Evolutionary conservation across 2,113 vertebrate species (phyloP), one percentile per base, ranked within the genome.

Genomic region (Casuarius casuarius): DNA sequence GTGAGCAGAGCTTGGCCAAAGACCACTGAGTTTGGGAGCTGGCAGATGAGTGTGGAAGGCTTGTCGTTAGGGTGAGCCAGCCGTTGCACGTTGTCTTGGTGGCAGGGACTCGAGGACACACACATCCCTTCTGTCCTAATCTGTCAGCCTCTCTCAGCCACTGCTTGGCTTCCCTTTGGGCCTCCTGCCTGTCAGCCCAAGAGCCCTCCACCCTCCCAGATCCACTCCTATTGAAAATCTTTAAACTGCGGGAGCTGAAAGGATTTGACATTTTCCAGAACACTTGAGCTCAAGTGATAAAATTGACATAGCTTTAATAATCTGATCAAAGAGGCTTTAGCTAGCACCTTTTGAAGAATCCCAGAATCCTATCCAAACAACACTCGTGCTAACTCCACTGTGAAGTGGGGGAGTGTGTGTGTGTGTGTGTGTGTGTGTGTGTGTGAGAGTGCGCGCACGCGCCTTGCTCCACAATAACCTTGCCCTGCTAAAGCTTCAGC

Each of bases 271-370:
- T 96, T 96, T 94, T 97, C 93, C 89, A 97, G 91, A 96, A 96
- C 94, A 96, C 94, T 97, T 97, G 95, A 95, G 95, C 96, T 95
- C 93, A 96, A 97, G 96, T 96, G 94, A 96, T 97, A 94, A 96
- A 97, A 97, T 96, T 97, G 96, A 96, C 95, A 86, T 94, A 94
- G 94, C 96, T 96, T 95, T 95, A 96, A 97, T 97, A 95, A 97
- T 97, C 90, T 93, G 95, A 95, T 97, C 94, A 96, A 96, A 96
- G 93, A 95, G 80, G 95, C 91, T 97, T 97, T 96, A 96, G 96
- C 93, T 83, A 59, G 90, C 94, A 92, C 84, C 82, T 95, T 96
- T 93, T 78, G 89, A 92, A 93, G 86, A 90, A 95, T 89, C 78
- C 80, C 40, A 82, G 72, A 94, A 93, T 90, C 90, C 86, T 95